Evolutionary conservation across 2,113 vertebrate species (phyloP).

Genomic region (Parus major): DNA sequence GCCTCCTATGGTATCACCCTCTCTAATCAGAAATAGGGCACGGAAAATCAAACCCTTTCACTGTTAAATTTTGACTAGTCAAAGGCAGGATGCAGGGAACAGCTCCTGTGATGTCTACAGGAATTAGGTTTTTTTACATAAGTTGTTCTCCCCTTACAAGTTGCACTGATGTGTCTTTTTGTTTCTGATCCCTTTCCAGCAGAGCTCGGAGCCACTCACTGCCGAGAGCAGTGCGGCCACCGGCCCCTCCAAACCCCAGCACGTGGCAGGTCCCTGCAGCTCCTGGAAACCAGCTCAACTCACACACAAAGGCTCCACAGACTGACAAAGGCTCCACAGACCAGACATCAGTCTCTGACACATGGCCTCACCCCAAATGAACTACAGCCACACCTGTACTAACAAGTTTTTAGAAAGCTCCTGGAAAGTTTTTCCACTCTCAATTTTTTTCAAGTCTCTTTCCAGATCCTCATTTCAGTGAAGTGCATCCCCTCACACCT

Average conservation of each 20-base stretch:
- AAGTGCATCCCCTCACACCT: background rate
- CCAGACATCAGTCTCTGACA: background rate
- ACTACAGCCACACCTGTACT: background rate
- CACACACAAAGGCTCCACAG: background rate
- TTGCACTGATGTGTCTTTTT: background rate
- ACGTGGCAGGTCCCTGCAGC: background rate
- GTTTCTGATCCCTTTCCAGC: background rate
- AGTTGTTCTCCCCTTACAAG: background rate
- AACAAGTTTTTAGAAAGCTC: background rate
- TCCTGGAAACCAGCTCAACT: background rate
- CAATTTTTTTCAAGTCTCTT: background rate
- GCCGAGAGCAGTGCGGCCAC: background rate
- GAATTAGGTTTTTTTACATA: background rate
- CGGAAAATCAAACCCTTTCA: background rate
- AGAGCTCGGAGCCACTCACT: background rate
- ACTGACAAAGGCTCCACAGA: background rate
- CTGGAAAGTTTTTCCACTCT: background rate
- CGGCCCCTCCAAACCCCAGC: accelerated
- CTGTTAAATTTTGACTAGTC: background rate
- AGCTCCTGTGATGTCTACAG: background rate
- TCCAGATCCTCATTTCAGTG: background rate
- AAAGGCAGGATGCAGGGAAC: background rate
- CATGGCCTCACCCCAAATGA: accelerated
- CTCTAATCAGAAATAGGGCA: background rate
- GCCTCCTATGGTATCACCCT: background rate